phyloP scores from a whole-genome alignment of 2,113 vertebrate genomes.

The Lontra canadensis region DNA sequence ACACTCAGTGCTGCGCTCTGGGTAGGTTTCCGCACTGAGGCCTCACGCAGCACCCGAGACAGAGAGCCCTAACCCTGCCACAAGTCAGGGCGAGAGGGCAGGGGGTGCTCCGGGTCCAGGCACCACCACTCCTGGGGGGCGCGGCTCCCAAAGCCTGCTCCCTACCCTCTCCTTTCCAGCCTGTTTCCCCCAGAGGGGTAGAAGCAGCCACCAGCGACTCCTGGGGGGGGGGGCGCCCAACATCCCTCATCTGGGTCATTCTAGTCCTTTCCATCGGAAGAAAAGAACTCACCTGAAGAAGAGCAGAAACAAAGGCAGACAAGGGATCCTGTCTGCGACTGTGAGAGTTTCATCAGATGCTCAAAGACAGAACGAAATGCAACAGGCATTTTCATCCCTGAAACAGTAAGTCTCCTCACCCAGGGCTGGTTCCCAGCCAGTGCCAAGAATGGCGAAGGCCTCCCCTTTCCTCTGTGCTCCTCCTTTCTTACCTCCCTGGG shows the following conservation, averaged over 20 bases:
- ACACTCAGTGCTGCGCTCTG: neutral
- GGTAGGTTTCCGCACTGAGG: fast-evolving
- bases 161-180: neutral
- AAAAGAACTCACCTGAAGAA: neutral
- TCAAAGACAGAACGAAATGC: neutral
- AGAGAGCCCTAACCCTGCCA: neutral
- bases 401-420: neutral
- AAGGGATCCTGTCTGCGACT: neutral
- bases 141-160: neutral
- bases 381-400: neutral
- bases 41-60: neutral
- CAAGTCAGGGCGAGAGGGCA: fast-evolving
- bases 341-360: neutral
- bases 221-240: fast-evolving
- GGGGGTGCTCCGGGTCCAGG: too few relatives aligned
- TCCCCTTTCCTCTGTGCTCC: fast-evolving
- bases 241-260: neutral
- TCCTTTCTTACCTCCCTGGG: fast-evolving
- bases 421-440: neutral
- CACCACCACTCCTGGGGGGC: too few relatives aligned
- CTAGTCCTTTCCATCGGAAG: neutral
- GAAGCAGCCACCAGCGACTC: fast-evolving
- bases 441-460: fast-evolving
- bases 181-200: neutral
- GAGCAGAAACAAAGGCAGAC: neutral